Evolutionary conservation across 2,888 invertebrate species (phyloP).

Genomic region (Drosophila mayaguana): DNA sequence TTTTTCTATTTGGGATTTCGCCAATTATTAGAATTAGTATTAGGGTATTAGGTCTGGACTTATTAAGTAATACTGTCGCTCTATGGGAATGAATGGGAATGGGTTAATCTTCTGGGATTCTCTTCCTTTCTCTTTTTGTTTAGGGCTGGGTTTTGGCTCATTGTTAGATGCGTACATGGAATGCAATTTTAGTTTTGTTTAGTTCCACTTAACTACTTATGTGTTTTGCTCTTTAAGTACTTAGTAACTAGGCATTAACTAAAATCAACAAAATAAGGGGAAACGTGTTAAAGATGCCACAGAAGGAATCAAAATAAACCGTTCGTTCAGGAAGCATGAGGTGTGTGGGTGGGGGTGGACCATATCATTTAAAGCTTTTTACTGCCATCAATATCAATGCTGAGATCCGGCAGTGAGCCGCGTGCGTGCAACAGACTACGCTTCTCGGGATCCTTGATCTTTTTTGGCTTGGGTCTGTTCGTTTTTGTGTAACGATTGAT

Average conservation of each 20-base stretch:
- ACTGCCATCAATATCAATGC: constrained; percentile 82
- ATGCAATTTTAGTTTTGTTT: constrained; percentile 52
- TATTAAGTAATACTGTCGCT: constrained; percentile 79
- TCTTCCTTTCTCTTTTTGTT: neutral
- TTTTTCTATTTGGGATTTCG: constrained; percentile 9
- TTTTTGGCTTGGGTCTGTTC: constrained; percentile 87
- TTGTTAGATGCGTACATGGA: constrained; percentile 48
- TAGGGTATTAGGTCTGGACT: constrained; percentile 16
- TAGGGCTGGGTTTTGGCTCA: constrained; percentile 15
- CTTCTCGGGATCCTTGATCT: constrained; percentile 87
- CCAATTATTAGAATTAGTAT: neutral
- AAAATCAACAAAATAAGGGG: constrained; percentile 44
- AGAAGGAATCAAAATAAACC: constrained; percentile 25
- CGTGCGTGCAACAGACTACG: constrained; percentile 86
- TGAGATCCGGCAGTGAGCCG: constrained; percentile 83
- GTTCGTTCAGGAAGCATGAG: constrained; percentile 35
- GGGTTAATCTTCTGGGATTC: neutral
- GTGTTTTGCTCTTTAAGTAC: constrained; percentile 65
- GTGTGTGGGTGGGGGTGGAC: constrained; percentile 6
- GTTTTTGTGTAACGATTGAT: constrained; percentile 89
- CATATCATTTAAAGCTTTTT: constrained; percentile 77
- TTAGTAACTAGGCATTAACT: constrained; percentile 66
- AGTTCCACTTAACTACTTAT: constrained; percentile 53
- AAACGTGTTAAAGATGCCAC: constrained; percentile 3
- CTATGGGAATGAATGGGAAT: constrained; percentile 25